Evolutionary conservation across 2,797 vertebrate genomes (phyloP).

Genomic region (Sandelia bainsii): DNA sequence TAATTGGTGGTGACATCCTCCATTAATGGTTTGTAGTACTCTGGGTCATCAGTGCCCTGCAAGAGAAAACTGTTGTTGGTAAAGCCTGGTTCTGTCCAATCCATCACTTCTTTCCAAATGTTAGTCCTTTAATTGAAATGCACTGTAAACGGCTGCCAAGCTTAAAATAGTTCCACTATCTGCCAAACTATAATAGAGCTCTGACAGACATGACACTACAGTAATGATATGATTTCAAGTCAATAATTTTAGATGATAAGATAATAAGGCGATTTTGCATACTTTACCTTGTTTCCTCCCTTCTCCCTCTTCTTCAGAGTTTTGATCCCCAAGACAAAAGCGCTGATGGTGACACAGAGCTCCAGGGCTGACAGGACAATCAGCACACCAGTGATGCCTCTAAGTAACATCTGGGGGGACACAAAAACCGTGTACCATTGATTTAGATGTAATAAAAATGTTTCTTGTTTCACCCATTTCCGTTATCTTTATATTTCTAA

Average conservation of each 20-base stretch:
- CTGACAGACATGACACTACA: no score
- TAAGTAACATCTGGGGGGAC: constrained; percentile 41
- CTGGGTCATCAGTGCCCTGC: constrained; percentile 55
- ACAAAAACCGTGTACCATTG: neutral
- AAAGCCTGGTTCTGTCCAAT: no score
- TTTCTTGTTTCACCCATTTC: no score
- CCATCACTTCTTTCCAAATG: no score
- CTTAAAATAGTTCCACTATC: no score
- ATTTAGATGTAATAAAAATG: neutral
- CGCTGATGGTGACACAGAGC: constrained; percentile 74
- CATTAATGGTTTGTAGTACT: constrained; percentile 58
- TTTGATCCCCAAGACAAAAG: constrained; percentile 65
- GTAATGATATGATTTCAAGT: no score
- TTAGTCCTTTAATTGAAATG: no score
- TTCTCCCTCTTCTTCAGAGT: constrained; percentile 39
- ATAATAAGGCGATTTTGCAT: no score
- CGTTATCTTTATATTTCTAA: no score
- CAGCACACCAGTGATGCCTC: constrained; percentile 56
- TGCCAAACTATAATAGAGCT: no score
- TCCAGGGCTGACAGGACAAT: constrained; percentile 67
- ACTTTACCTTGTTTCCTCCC: constrained; percentile 30
- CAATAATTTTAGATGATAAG: no score
- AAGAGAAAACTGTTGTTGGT: constrained; percentile 6
- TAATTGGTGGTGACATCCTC: constrained; percentile 38
- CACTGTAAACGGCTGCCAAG: no score